Evolutionary conservation across 2,113 vertebrate genomes (phyloP), one percentile per base, ranked within the genome.

Genomic region (Gopherus flavomarginatus): DNA sequence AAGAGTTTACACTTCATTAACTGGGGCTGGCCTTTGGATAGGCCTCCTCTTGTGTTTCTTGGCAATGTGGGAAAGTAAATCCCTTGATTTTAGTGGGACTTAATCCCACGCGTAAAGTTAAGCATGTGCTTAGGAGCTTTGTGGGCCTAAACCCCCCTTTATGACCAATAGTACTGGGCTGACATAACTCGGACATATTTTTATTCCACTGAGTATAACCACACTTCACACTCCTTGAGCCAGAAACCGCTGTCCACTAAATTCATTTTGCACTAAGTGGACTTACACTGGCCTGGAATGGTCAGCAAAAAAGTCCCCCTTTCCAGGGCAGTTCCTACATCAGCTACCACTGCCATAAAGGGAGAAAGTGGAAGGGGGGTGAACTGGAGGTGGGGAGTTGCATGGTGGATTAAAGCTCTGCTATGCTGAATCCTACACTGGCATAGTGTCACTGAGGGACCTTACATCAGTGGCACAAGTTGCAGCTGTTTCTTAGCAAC

Each of bases 71-170:
- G 19, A 47, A 97, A 87, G 85, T 53, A 53, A 26, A 47, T 77
- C 94, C 94, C 82, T 19, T 89, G 83, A 96, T 96, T 96, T 93
- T 85, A 62, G 72, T 59, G 47, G 57, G 3, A 86, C 42, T 47
- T 42, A 47, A 44, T 42, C 22, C 47, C 69, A 27, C 1, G 7
- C 19, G n/a, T 81, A 81, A n/a, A 81, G 79, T 52, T 85, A 91
- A 83, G 26, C 14, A 0, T 26, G 19, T 27, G 21, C 87, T 92
- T 83, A 57, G 57, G 53, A 81, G 54, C 35, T 87, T 59, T 59
- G 42, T 54, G 29, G 47, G 65, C 53, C 53, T 53, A 1, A 31
- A 50, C 5, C 2, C 2, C 65, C 50, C 72, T 50, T 82, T 77
- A 83, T 81, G 62, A 94, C 86, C 9, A 62, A 16, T 2, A 78